Base-by-base conservation (phyloP, 2,888 invertebrate species). In the Dasysyrphus albostriatus region DNA sequence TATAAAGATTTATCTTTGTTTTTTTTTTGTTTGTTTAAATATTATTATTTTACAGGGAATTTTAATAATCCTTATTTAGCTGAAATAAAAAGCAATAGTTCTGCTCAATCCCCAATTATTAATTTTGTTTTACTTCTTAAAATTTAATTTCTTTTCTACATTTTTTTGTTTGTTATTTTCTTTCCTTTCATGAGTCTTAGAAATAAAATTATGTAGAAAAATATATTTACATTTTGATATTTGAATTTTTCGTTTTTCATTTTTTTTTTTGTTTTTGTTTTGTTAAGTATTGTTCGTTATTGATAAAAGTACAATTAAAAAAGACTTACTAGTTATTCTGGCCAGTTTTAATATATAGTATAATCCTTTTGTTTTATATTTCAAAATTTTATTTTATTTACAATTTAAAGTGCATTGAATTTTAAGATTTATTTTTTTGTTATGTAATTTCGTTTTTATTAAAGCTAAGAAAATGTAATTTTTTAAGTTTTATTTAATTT, bases 201-300 rank as follows among this genome's bases (percentile, higher is more conserved):
- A 81, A 85, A 85, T 83, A 75, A 83, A 83, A 87, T 78, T 74
- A 70, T 83, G 83, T 87, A 87, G 87, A 87, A 87, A 88, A 88
- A 88, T 88, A 83, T 88, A 84, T 84, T 70, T 88, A 84, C 88
- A 83, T 81, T 88, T 88, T 78, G 54, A 61, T 82, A 73, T 69
- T 83, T 83, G 69, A 72, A 47, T 74, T 78, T 83, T 47, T 59
- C 8, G 7, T 59, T 19, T 69, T 61, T 61, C 5, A 47, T 77
- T 72, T 67, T 44, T 12, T 1, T 24, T 24, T 1, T 79, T 19
- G 59, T 58, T 34, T 70, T 56, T 29, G 12, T 73, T 79, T 24
- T 24, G 24, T 24, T 81, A 75, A 78, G 74, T 78, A 74, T 83
- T 83, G 67, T 67, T 79, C 39, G 42, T 63, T 65, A 70, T 76